Evolutionary conservation across 1,140 invertebrate species (phyloP).

Genomic region (Drosophila saltans): DNA sequence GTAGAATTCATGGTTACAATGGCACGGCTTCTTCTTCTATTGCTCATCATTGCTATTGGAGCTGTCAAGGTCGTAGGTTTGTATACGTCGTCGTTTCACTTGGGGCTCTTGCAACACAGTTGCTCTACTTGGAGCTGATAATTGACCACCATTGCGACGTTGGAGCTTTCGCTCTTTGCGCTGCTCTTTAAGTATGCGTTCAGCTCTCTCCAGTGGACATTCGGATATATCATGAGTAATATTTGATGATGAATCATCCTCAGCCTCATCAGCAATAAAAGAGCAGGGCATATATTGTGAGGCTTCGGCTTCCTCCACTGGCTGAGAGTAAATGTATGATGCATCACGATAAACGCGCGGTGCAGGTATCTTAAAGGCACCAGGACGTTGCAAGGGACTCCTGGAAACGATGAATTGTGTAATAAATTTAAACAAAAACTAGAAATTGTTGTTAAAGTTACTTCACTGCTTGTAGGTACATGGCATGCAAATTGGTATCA

Average conservation of each 20-base stretch:
- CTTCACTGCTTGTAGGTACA: constrained; percentile 86
- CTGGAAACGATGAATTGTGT: constrained; percentile 28
- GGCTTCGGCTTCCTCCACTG: constrained; percentile 55
- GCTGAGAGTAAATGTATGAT: constrained; percentile 71
- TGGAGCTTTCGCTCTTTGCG: constrained; percentile 39
- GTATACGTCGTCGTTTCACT: constrained; percentile 45
- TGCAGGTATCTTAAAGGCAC: constrained; percentile 74
- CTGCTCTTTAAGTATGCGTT: constrained; percentile 69
- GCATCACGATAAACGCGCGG: constrained; percentile 57
- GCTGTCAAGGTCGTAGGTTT: constrained; percentile 34
- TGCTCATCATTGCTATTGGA: constrained; percentile 53
- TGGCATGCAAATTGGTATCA: constrained; percentile 84
- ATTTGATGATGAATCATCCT: constrained; percentile 22
- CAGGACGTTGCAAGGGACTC: constrained; percentile 63
- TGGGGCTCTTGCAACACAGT: background rate
- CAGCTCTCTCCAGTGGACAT: constrained; percentile 76
- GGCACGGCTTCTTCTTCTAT: background rate
- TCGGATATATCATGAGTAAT: constrained; percentile 43
- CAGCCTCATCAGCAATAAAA: constrained; percentile 65
- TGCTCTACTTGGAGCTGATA: background rate
- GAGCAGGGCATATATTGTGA: constrained; percentile 71
- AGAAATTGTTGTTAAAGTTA: constrained; percentile 49
- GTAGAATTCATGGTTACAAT: background rate
- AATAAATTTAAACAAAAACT: background rate
- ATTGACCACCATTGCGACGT: constrained; percentile 10